Conservation (phyloP, 2,888 invertebrate genomes). For the Mythimna loreyi region DNA sequence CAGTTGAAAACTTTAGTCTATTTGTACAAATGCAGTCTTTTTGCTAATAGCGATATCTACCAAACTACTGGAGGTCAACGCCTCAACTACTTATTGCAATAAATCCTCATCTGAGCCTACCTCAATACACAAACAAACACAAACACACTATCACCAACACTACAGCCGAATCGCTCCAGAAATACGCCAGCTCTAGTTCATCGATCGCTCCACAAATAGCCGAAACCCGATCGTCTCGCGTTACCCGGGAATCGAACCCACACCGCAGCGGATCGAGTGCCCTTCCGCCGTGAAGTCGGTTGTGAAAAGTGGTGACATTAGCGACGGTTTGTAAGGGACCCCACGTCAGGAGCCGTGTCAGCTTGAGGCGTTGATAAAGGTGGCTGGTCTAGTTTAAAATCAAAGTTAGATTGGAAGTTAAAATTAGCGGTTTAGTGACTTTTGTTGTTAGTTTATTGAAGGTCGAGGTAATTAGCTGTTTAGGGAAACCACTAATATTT, state of each 20-base stretch:
- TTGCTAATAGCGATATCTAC: neutral
- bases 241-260: slow-evolving; percentile 71
- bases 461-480: neutral
- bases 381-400: neutral
- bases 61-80: neutral
- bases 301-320: slow-evolving; percentile 50
- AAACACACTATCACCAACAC: slow-evolving; percentile 3
- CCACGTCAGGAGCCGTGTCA: slow-evolving; percentile 23
- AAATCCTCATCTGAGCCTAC: neutral
- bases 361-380: neutral
- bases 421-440: neutral
- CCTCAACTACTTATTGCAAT: neutral
- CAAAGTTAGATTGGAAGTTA: neutral
- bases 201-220: slow-evolving; percentile 63
- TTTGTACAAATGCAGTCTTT: no score
- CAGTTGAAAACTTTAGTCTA: no score
- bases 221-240: slow-evolving; percentile 66
- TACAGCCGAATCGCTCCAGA: slow-evolving; percentile 37
- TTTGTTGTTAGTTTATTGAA: neutral
- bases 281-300: slow-evolving; percentile 57
- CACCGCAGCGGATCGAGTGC: slow-evolving; percentile 65
- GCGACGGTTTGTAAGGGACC: slow-evolving; percentile 42
- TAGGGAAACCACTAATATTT: neutral
- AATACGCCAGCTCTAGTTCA: slow-evolving; percentile 55
- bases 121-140: neutral